A percentile compares a stretch with the other conserved stretches of the same genome.
These are phyloP conservation scores for Caenorhabditis panamensis DNA, from an alignment of 2,888 invertebrate genomes.

Conservation along the genomic window DNA sequence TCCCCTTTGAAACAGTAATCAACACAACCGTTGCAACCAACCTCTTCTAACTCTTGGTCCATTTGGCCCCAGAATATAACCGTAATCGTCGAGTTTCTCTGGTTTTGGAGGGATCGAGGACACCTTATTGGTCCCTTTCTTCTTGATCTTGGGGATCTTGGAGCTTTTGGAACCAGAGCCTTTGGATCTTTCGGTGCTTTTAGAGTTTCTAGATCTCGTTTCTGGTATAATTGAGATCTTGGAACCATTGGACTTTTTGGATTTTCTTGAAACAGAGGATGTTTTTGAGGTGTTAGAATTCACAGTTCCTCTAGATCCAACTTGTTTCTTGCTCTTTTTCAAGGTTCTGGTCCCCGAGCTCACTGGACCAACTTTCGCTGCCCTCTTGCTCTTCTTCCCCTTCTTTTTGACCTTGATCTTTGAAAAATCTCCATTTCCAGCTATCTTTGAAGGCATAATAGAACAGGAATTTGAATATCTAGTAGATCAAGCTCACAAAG, in stretches of 20 bases:
- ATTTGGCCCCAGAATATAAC: conserved; percentile 11
- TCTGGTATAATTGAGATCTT: conserved; percentile 11
- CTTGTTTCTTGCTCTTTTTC: neutral
- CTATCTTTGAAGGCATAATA: neutral
- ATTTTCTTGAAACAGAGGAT: conserved; percentile 11
- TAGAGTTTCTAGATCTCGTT: conserved; percentile 1
- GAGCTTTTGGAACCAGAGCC: neutral
- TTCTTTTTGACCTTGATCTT: conserved; percentile 34
- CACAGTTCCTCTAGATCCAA: neutral
- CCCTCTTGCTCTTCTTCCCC: conserved; percentile 6
- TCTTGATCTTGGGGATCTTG: neutral
- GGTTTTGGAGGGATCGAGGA: too few species aligned
- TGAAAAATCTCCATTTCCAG: conserved; percentile 42
- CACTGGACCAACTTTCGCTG: conserved; percentile 9
- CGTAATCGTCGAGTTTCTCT: conserved; percentile 20
- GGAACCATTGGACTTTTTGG: conserved; percentile 22
- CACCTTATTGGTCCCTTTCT: neutral
- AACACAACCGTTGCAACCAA: neutral
- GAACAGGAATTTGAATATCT: neutral
- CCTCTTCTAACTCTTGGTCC: conserved; percentile 30
- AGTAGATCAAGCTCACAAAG: neutral
- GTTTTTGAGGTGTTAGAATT: conserved; percentile 12
- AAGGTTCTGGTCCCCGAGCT: neutral
- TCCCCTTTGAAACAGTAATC: neutral
- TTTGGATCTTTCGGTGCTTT: neutral